These are phyloP conservation scores for Hemicentrotus pulcherrimus DNA, from an alignment of 35 echinoderm and acorn worm species.

Conservation along the genomic window DNA sequence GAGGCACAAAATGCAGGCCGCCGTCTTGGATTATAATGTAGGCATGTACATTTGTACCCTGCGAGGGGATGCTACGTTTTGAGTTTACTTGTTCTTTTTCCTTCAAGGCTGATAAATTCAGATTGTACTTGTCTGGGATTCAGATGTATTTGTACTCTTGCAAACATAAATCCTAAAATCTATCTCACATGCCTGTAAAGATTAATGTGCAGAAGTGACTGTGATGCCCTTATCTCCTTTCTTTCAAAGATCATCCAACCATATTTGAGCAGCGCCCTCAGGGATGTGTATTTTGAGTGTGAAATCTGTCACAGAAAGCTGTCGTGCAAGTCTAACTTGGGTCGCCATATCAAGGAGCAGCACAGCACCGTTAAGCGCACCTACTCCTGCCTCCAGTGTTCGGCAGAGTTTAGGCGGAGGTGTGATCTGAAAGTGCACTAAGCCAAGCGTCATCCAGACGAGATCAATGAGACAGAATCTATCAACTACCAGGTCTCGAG, in stretches of 20 bases:
- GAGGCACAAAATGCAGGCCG: no score
- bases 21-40: no score
- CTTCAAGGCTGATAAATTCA: no score
- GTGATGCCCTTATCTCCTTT: background rate
- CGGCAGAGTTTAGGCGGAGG: background rate
- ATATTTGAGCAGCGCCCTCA: background rate
- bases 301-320: background rate
- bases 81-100: no score
- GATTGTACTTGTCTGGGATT: no score
- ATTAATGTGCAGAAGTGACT: background rate
- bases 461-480: background rate
- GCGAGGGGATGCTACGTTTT: no score
- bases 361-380: background rate
- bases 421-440: background rate
- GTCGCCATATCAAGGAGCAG: constrained; percentile 39
- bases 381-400: constrained; percentile 10
- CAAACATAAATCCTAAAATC: no score
- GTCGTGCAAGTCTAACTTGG: background rate
- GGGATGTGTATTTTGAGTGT: background rate
- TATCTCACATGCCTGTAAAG: background rate
- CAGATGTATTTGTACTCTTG: no score
- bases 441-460: background rate
- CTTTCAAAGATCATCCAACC: background rate
- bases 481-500: background rate
- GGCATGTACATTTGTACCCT: no score